These are phyloP conservation scores for Rhinopithecus roxellana DNA, from an alignment of 2,113 vertebrate species.

Conservation along the genomic window DNA sequence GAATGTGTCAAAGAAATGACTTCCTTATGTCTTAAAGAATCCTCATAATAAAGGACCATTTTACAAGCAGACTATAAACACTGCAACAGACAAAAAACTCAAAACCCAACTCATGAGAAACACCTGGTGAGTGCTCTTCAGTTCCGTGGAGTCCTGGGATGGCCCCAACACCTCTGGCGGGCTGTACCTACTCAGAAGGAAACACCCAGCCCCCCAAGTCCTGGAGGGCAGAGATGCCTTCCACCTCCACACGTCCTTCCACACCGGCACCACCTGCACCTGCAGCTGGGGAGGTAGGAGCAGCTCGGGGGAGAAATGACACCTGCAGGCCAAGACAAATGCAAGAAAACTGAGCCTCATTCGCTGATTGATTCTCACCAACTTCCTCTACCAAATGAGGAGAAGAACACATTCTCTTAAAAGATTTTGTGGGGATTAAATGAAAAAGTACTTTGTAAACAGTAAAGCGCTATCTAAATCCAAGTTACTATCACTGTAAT, in stretches of 20 bases:
- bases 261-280: neutral
- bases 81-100: neutral
- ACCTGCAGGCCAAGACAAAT: neutral
- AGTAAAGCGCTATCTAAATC: neutral
- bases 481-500: neutral
- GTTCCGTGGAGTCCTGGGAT: too few species aligned
- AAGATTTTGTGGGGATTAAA: neutral
- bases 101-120: neutral
- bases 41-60: neutral
- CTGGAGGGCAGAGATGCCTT: neutral
- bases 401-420: neutral
- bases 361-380: neutral
- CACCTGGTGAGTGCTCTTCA: too few species aligned
- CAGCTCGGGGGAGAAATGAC: neutral
- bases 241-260: neutral
- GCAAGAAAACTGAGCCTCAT: neutral
- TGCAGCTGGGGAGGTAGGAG: neutral
- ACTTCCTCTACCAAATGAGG: neutral
- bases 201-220: neutral
- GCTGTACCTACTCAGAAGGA: neutral
- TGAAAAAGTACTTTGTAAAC: neutral
- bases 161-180: neutral
- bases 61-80: neutral
- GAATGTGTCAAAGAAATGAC: neutral
- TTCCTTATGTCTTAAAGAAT: neutral